Evolutionary conservation across 92 coral and sea anemone genomes (phyloP), one percentile per base, ranked within the genome.

Genomic region (Palythoa grandis): DNA sequence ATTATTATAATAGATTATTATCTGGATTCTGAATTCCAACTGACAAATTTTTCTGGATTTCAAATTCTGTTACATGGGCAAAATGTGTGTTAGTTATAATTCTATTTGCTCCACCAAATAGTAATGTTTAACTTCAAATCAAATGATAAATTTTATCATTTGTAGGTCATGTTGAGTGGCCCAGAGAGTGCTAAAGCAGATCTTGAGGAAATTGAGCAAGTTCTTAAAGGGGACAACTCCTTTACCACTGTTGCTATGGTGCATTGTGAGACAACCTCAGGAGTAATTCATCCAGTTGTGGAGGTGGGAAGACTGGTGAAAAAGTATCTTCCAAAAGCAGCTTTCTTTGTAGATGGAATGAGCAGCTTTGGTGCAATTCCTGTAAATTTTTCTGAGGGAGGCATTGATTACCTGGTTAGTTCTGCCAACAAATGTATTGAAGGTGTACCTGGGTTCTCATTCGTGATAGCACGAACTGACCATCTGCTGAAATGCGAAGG

Each of bases 291-390:
- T 68, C 99, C 99, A 29, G 95, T 96, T 47, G 95, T 82, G 52
- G 91, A 91, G 38, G 92, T 95, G 16, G 99, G 99, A 66, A 91
- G 89, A 76, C 93, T 95, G 10, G 95, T 96, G 7, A 88, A 91
- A 25, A 83, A 93, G 82, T 91, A 91, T 86, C 92, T 90, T 2
- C 99, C 98, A 4, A 71, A 88, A 24, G 99, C 98, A 8, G 88
- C 91, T n/a, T 96, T 91, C 92, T 95, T 96, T 86, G 99, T 96
- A 0, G 99, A 96, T 83, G 99, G 98, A 76, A 96, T 96, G 99
- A 96, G 99, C 86, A 96, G 99, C 90, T 96, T 96, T 93, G 99
- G 97, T n/a, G 99, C 97, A 19, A 88, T 96, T 71, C 99, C 99
- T 10, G 88, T 96, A 52, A 90, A 96, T 75, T 85, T 96, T 70